These are phyloP conservation scores for Crocuta crocuta DNA, from an alignment of 2,113 vertebrate genomes.

Conservation along the genomic window DNA sequence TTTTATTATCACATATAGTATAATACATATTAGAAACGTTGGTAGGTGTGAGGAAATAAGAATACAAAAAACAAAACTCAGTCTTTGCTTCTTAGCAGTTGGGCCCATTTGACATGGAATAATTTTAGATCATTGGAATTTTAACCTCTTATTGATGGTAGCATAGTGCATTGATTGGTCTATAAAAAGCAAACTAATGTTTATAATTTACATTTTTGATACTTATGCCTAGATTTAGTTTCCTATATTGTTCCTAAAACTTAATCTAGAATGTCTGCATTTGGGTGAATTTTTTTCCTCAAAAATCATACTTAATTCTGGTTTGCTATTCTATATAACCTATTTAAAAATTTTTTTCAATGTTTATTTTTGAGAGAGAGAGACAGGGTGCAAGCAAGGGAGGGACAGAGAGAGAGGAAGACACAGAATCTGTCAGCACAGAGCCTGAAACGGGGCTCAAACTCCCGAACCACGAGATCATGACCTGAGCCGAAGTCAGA, in stretches of 20 bases:
- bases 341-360: not conserved
- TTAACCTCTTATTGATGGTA: conserved; percentile 3
- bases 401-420: too few species aligned
- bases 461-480: too few species aligned
- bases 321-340: not conserved
- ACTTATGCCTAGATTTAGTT: conserved; percentile 28
- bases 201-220: conserved; percentile 34
- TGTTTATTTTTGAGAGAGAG: too few species aligned
- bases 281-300: conserved; percentile 21
- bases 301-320: conserved; percentile 54
- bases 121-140: conserved; percentile 8
- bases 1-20: conserved; percentile 73
- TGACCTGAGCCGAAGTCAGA: too few species aligned
- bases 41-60: not conserved
- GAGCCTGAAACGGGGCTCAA: too few species aligned
- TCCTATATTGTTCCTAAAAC: conserved; percentile 42
- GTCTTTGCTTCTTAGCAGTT: conserved; percentile 12
- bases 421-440: too few species aligned
- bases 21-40: conserved; percentile 31
- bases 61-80: conserved; percentile 49
- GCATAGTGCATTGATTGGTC: not conserved
- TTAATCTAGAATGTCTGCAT: conserved; percentile 29
- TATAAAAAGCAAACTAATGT: conserved; percentile 48
- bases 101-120: conserved; percentile 11
- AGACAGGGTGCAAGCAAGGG: too few species aligned